Evolutionary conservation across 2,113 vertebrate species (phyloP).

Genomic region (Taurulus bubalis): DNA sequence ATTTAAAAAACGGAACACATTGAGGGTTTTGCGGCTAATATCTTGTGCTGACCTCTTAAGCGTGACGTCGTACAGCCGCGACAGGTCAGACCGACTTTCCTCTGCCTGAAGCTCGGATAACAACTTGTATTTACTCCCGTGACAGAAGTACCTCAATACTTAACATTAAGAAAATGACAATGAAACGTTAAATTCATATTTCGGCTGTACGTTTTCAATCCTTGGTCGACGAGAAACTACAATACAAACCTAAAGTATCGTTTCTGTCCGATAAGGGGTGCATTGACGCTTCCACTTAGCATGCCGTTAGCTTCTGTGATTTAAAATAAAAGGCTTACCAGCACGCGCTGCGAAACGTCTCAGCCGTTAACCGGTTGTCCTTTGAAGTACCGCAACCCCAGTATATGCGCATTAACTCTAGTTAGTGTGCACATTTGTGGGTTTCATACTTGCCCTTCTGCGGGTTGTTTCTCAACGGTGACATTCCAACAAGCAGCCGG

Average conservation of each 20-base stretch:
- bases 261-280: too few relatives aligned
- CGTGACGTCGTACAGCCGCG: background rate
- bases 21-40: too few relatives aligned
- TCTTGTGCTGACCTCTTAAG: background rate
- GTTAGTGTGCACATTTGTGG: background rate
- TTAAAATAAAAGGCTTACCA: constrained; percentile 19
- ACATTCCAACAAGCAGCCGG: background rate
- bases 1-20: too few relatives aligned
- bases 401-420: rapidly evolving
- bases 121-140: too few relatives aligned
- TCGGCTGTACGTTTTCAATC: too few relatives aligned
- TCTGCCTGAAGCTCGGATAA: background rate
- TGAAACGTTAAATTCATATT: background rate
- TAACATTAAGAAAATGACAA: background rate
- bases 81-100: background rate
- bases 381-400: rapidly evolving
- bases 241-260: too few relatives aligned
- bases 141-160: too few relatives aligned
- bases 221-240: too few relatives aligned
- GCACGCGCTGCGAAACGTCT: too few relatives aligned
- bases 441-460: constrained; percentile 16
- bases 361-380: background rate
- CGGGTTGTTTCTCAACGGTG: background rate
- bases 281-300: too few relatives aligned
- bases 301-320: background rate